phyloP scores from a whole-genome alignment of 2,797 vertebrate genomes.

The Rachycentron canadum region DNA sequence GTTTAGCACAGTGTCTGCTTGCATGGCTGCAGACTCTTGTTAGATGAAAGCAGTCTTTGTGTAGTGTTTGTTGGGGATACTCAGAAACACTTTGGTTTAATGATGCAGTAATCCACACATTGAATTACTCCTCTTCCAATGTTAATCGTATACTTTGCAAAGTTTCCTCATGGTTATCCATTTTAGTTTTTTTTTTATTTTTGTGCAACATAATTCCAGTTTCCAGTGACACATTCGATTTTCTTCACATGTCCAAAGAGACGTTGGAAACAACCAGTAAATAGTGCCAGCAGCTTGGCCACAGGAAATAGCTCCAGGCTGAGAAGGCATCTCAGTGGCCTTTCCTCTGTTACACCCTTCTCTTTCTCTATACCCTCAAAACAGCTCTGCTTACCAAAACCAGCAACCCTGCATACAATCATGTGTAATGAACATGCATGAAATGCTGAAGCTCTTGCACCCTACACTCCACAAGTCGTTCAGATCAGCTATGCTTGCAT shows the following conservation, averaged over 20 bases:
- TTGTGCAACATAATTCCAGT: constrained; percentile 32
- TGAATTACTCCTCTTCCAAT: background rate
- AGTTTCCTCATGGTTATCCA: background rate
- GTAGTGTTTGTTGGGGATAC: background rate
- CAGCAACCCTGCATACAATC: constrained; percentile 54
- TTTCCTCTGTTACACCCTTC: constrained; percentile 56
- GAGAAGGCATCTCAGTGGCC: constrained; percentile 72
- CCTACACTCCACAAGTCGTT: constrained; percentile 25
- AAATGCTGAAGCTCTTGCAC: constrained; percentile 44
- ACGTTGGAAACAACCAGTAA: constrained; percentile 55
- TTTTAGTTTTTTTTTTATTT: constrained; percentile 6
- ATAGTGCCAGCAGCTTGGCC: constrained; percentile 65
- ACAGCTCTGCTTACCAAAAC: constrained; percentile 64
- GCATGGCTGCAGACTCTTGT: background rate
- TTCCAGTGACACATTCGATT: constrained; percentile 45
- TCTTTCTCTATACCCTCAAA: constrained; percentile 43
- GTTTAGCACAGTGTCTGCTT: background rate
- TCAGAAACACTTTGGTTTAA: background rate
- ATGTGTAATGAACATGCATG: constrained; percentile 25
- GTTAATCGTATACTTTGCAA: background rate
- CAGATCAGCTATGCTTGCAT: constrained; percentile 28
- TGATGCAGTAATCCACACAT: background rate
- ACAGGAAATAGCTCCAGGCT: constrained; percentile 75
- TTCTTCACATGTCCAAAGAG: constrained; percentile 53
- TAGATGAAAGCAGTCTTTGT: background rate